Base-by-base conservation (phyloP, 2,888 invertebrate species). In the Malthinus seriepunctatus region DNA sequence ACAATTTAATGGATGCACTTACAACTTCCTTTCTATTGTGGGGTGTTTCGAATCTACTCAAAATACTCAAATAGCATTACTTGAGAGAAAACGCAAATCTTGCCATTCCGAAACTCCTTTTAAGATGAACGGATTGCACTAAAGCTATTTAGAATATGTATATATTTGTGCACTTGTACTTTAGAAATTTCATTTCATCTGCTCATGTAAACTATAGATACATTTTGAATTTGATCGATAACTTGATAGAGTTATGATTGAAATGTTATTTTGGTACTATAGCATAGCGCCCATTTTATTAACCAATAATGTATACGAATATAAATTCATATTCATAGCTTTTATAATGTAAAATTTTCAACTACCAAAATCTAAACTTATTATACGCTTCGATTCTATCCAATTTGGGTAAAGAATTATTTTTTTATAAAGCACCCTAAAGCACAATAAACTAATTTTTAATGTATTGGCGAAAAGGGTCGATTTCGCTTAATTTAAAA, bases 1-100 rank as follows among this genome's bases (percentile, higher is more conserved):
- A 55, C 59, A 66, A 65, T 62, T 64, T 67, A 66, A 63, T 66
- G 66, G 63, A 67, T 67, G 64, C 67, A 66, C 66, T 61, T 57
- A 23, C 23, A 23, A 23, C 23, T 23, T 23, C 23, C 23, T 59
- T 59, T 53, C 65, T 60, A 64, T 67, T 63, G 66, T 64, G 62
- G 23, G 49, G 56, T 62, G 54, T 51, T 56, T 56, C 51, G 50
- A 42, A 52, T 51, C 60, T 50, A 47, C 59, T 44, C 54, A 46
- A 46, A 51, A 23, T 23, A 23, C 23, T 46, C 54, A 46, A 46
- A 51, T 54, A 23, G 51, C 47, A 60, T 51, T 55, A 55, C 39
- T 42, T 35, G 14, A 54, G 14, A 54, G 34, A 3, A 32, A 45
- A 14, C 32, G 32, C 23, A 33, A 53, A 32, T 48, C 33, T 54